Percentiles rank a stretch among this genome's conserved stretches.
These are phyloP conservation scores for Chiloscyllium punctatum DNA, from an alignment of 2,797 vertebrate genomes.

Conservation along the genomic window DNA sequence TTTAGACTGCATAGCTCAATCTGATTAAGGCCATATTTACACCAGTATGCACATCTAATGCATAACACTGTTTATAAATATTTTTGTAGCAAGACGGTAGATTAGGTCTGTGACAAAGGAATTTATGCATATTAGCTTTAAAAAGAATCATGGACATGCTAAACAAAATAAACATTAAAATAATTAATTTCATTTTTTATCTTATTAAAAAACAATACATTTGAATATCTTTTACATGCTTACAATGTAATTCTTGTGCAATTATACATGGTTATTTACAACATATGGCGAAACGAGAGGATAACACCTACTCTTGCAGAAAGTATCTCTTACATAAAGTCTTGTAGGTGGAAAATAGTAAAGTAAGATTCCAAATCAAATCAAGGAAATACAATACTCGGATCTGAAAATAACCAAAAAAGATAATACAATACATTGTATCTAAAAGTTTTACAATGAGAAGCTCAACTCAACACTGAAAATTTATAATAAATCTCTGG, in stretches of 20 bases:
- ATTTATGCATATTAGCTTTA: slow-evolving; percentile 29
- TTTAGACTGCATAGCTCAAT: slow-evolving; percentile 36
- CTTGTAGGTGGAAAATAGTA: neutral
- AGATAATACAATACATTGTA: slow-evolving; percentile 1
- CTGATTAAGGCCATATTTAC: slow-evolving; percentile 37
- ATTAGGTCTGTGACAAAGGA: slow-evolving; percentile 26
- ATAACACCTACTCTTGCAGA: slow-evolving; percentile 1
- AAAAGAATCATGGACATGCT: slow-evolving; percentile 26
- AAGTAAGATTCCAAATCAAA: slow-evolving; percentile 1
- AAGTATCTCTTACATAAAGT: slow-evolving; percentile 3
- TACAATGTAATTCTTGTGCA: slow-evolving; percentile 22
- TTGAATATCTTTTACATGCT: slow-evolving; percentile 35
- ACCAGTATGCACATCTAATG: slow-evolving; percentile 13
- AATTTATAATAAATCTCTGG: slow-evolving; percentile 34
- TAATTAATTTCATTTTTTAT: slow-evolving; percentile 29
- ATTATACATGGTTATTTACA: slow-evolving; percentile 37
- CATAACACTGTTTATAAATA: slow-evolving; percentile 33
- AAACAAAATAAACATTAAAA: slow-evolving; percentile 32
- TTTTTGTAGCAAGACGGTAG: slow-evolving; percentile 24
- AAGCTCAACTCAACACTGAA: slow-evolving; percentile 32
- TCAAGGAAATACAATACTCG: neutral
- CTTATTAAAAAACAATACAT: slow-evolving; percentile 33
- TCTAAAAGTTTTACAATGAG: slow-evolving; percentile 1
- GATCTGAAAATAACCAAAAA: slow-evolving; percentile 4
- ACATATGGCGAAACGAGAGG: slow-evolving; percentile 1